phyloP scores from a whole-genome alignment of 2,113 vertebrate species.

The Ia io region DNA sequence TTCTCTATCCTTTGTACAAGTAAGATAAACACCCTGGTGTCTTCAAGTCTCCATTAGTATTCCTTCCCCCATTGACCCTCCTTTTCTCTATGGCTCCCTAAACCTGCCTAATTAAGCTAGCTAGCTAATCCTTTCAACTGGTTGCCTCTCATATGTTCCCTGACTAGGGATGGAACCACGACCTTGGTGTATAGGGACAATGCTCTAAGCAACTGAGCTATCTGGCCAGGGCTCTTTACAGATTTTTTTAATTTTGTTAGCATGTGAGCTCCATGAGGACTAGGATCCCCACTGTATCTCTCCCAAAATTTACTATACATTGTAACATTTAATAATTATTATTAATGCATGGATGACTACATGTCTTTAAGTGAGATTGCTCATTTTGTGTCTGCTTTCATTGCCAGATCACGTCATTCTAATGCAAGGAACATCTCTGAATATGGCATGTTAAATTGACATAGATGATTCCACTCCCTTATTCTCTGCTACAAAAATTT shows the following conservation, averaged over 20 bases:
- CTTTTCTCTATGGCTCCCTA: too few species aligned
- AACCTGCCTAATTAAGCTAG: too few species aligned
- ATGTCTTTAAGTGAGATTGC: not conserved
- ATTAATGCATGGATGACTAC: not conserved
- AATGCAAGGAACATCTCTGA: not conserved
- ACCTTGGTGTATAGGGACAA: not conserved
- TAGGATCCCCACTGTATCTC: not conserved
- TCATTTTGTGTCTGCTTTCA: not conserved
- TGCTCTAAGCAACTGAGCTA: not conserved
- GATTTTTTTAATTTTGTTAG: not conserved
- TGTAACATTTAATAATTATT: not conserved
- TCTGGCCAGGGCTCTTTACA: not conserved
- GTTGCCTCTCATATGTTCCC: not conserved
- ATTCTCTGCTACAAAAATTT: not conserved
- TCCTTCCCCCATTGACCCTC: too few species aligned
- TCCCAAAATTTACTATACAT: not conserved
- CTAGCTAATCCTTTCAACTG: too few species aligned
- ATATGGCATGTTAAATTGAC: not conserved
- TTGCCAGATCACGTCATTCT: not conserved
- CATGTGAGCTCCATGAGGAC: not conserved
- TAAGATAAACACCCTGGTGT: too few species aligned
- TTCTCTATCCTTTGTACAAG: too few species aligned
- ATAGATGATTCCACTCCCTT: not conserved
- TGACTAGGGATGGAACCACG: too few species aligned
- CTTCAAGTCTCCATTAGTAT: too few species aligned